Conservation (phyloP, 2,113 vertebrate genomes). For the Pluvialis apricaria region DNA sequence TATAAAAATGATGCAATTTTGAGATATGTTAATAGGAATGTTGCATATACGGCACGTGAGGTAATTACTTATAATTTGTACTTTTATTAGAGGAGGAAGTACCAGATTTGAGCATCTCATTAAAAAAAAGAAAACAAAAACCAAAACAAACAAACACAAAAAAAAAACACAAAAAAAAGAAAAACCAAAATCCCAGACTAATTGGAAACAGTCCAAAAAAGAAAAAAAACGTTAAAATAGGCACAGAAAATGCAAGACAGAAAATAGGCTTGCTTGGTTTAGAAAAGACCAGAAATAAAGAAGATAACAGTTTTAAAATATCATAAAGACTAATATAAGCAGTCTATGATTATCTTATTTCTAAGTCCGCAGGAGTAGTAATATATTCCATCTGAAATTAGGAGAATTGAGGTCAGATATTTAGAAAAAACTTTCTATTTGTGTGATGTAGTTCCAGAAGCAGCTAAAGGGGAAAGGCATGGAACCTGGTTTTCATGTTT, state of each 20-base stretch:
- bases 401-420: not conserved
- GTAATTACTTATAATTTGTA: not conserved
- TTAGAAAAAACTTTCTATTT: not conserved
- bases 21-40: not conserved
- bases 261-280: not conserved
- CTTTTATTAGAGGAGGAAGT: not conserved
- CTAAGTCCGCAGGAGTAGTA: not conserved
- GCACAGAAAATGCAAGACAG: not conserved
- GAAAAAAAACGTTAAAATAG: not conserved
- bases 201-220: not conserved
- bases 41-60: not conserved
- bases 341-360: not conserved
- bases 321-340: not conserved
- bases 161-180: not conserved
- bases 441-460: not conserved
- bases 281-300: not conserved
- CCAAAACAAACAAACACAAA: fast-evolving
- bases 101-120: not conserved
- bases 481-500: not conserved
- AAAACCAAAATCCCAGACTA: not conserved
- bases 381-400: not conserved
- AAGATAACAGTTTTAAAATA: not conserved
- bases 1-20: not conserved
- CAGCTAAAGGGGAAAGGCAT: not conserved
- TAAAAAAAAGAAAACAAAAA: not conserved